Base-by-base conservation (phyloP, 1,140 invertebrate species). In the Samia ricini region DNA sequence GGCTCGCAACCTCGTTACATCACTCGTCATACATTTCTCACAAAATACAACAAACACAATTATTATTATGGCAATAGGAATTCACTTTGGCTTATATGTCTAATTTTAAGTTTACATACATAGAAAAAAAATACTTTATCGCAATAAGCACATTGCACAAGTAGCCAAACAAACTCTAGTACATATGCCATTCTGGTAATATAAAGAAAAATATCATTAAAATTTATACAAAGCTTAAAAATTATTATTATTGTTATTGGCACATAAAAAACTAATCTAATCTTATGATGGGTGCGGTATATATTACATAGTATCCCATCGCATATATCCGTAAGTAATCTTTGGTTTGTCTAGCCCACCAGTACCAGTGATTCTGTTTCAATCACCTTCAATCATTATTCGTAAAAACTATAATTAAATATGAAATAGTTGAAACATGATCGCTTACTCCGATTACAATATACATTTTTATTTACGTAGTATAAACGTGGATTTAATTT, bases 311-410 rank as follows among this genome's bases (percentile, higher is more conserved):
- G 67, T 58, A 76, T 82, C 85, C 56, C 83, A 75, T 83, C 82
- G 58, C 62, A 49, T 59, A 29, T 52, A 8, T 68, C 69, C 67
- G 36, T 87, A 87, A 83, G 73, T 86, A 83, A 83, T 88, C 83
- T 89, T 88, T 89, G 87, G 87, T 89, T 88, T 83, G 72, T 82
- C 87, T 89, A 89, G 87, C 87, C 86, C 84, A 88, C 84, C 87
- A 72, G 74, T 80, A 88, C 84, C 87, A 72, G 74, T 80, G 68
- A 72, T 70, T 66, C 66, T 79, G 78, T 76, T 63, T 66, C 68
- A 72, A 74, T 80, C 69, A 72, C 83, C 77, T 81, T 75, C 60
- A 77, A 72, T 80, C 21, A 19, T 55, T 57, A 61, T 52, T 60
- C 33, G 19, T 42, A 62, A 72, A 81, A 87, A 72, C 69, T 76